Base-by-base conservation (phyloP, 2,113 vertebrate species). In the Hydrochoerus hydrochaeris region DNA sequence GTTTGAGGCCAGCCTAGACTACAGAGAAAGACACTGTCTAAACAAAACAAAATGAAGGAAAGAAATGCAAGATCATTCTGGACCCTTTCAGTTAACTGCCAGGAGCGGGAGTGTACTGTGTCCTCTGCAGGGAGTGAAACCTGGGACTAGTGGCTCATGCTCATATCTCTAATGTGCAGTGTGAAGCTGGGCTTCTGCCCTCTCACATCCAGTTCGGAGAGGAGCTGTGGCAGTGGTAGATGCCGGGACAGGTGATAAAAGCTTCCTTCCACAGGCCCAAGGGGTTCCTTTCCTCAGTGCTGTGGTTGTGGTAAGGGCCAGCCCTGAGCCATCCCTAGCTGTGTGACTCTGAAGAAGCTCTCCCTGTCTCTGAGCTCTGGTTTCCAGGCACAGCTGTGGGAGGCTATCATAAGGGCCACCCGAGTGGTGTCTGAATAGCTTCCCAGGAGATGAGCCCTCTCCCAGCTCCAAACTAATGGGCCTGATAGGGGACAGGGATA, bases 331-430 rank as follows among this genome's bases (percentile, higher is more conserved):
- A 12, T n/a, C 63, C n/a, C 46, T 44, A 38, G 35, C 52, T 58
- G 57, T 80, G 12, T 95, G 57, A 57, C 81, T 52, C 35, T 22
- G 17, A 12, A 44, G 26, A 44, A 12, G 32, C 17, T 0, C 10
- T 22, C 8, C 44, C 16, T 22, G 8, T 82, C 65, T 52, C 44
- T 63, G 63, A 67, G 62, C 88, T 88, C 57, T 26, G 2, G 11
- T 4, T 44, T 9, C 11, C 7, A 11, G 0, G 11, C 3, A 4
- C 22, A 20, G 32, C 65, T 62, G 12, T 41, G 16, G n/a, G 7
- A n/a, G 19, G 60, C 63, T 57, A 0, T 16, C 13, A 20, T 12
- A 3, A 60, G 49, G 52, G 26, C 52, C 17, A 32, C 32, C 0
- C 5, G 0, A n/a, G 63, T 10, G 28, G 38, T 24, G n/a, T 41